These are phyloP conservation scores for Ophion ventricosus DNA, from an alignment of 2,888 invertebrate genomes.

Conservation along the genomic window DNA sequence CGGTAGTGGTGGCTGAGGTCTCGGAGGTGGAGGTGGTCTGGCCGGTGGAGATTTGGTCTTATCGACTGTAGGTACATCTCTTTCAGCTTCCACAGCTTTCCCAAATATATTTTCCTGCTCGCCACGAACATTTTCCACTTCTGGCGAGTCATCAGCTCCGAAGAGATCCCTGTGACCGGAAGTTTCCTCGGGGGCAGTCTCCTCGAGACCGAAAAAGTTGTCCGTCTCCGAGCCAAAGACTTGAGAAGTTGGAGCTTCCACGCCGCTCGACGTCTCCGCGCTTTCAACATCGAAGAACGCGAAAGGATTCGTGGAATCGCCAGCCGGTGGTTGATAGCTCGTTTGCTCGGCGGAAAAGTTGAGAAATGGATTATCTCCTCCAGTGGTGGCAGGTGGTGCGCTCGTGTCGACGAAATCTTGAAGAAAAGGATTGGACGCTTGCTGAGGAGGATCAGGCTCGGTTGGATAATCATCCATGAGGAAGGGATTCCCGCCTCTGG, in stretches of 20 bases:
- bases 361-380: constrained; percentile 79
- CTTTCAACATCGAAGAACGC: constrained; percentile 79
- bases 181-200: constrained; percentile 36
- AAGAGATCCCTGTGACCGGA: constrained; percentile 46
- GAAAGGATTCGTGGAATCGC: constrained; percentile 82
- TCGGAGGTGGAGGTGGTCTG: constrained; percentile 83
- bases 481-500: constrained; percentile 90
- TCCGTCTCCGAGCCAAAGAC: constrained; percentile 43
- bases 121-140: constrained; percentile 32
- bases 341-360: constrained; percentile 74
- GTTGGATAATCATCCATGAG: constrained; percentile 88
- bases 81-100: constrained; percentile 24
- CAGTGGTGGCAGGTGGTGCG: constrained; percentile 87
- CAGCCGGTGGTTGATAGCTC: constrained; percentile 71
- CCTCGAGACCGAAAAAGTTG: constrained; percentile 65
- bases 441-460: constrained; percentile 85
- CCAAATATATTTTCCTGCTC: constrained; percentile 38
- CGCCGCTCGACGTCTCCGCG: constrained; percentile 27
- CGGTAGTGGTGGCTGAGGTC: constrained; percentile 86
- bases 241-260: constrained; percentile 37
- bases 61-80: constrained; percentile 59
- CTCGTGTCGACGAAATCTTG: constrained; percentile 83
- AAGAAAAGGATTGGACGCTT: constrained; percentile 88
- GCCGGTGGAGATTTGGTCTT: constrained; percentile 71
- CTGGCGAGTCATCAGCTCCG: constrained; percentile 52